These are phyloP conservation scores for Ceratina australensis DNA, from an alignment of 1,140 invertebrate genomes.

Conservation along the genomic window DNA sequence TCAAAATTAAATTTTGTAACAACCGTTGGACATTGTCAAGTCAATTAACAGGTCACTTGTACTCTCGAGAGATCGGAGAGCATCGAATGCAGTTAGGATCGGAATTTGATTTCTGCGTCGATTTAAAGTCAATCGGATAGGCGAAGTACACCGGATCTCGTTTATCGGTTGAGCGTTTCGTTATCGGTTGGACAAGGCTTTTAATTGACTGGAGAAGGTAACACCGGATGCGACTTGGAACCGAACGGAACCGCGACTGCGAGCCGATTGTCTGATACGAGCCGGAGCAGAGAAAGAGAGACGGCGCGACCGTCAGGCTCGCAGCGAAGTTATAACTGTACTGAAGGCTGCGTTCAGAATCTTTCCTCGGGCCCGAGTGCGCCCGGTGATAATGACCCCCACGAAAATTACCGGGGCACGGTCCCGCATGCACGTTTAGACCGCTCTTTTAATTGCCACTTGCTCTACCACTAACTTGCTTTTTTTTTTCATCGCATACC, in stretches of 20 bases:
- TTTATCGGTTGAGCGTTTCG: too few relatives aligned
- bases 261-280: conserved; percentile 8
- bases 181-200: not conserved
- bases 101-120: too few relatives aligned
- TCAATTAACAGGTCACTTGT: too few relatives aligned
- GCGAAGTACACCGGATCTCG: too few relatives aligned
- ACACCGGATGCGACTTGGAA: conserved; percentile 13
- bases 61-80: too few relatives aligned
- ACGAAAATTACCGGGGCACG: conserved; percentile 61
- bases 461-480: not conserved
- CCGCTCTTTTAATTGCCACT: conserved; percentile 26
- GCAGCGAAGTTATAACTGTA: conserved; percentile 71
- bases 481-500: not conserved
- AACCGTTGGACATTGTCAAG: too few relatives aligned
- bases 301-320: conserved; percentile 55
- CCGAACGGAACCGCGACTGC: conserved; percentile 31
- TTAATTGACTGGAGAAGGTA: not conserved
- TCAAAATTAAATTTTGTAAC: too few relatives aligned
- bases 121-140: too few relatives aligned
- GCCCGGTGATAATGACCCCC: conserved; percentile 66
- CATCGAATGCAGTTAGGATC: too few relatives aligned
- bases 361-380: conserved; percentile 56
- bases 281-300: conserved; percentile 13
- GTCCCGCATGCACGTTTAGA: conserved; percentile 6
- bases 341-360: conserved; percentile 61